These are phyloP conservation scores for Petaurus breviceps DNA, from an alignment of 2,113 vertebrate species.

Conservation along the genomic window DNA sequence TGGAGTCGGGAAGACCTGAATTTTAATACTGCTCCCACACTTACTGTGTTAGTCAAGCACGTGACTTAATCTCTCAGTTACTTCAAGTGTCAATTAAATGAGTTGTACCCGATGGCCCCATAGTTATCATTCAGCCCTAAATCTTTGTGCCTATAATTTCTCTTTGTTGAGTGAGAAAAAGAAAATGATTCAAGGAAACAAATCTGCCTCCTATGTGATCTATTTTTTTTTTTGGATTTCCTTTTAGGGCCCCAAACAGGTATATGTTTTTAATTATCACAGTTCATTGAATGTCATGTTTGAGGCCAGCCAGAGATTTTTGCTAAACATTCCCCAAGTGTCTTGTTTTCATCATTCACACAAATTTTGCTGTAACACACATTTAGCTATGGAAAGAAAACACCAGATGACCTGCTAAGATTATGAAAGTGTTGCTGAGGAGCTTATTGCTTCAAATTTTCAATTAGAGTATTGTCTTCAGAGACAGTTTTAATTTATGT, in stretches of 20 bases:
- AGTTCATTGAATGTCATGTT: constrained; percentile 2
- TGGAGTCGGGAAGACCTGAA: background rate
- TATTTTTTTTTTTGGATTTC: background rate
- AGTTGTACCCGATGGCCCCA: background rate
- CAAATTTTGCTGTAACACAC: background rate
- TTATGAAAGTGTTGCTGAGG: background rate
- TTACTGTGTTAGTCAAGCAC: background rate
- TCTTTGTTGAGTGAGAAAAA: background rate
- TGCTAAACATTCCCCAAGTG: background rate
- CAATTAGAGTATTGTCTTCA: background rate
- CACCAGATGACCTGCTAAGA: background rate
- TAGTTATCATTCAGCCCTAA: background rate
- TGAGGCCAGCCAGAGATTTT: background rate
- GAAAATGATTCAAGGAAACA: background rate
- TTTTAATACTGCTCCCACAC: background rate
- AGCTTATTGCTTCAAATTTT: background rate
- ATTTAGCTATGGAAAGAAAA: background rate
- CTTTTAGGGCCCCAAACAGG: background rate
- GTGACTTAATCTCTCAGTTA: background rate
- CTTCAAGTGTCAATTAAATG: background rate
- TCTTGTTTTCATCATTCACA: background rate
- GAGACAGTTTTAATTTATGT: background rate
- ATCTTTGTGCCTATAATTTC: background rate
- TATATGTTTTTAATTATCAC: constrained; percentile 6
- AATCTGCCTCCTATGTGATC: background rate